Evolutionary conservation across 1,140 invertebrate genomes (phyloP).

Genomic region (Polypedilum pembai): DNA sequence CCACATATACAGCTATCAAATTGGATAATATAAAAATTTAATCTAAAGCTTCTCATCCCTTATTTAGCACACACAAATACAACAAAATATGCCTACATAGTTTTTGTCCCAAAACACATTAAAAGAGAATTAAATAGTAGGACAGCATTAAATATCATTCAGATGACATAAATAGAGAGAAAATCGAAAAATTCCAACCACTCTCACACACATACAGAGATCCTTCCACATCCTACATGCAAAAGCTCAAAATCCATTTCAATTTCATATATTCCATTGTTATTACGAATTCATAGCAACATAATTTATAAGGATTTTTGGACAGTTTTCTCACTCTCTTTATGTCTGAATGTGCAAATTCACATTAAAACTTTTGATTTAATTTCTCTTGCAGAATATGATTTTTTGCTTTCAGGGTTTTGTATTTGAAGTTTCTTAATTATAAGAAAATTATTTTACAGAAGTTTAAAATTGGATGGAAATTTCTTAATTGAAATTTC

Average conservation of each 20-base stretch:
- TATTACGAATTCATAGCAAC: conserved; percentile 18
- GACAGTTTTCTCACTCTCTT: neutral
- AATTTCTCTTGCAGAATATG: neutral
- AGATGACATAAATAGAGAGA: too few species aligned
- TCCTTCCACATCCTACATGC: neutral
- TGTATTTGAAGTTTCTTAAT: too few species aligned
- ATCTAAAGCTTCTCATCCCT: too few species aligned
- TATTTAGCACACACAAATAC: too few species aligned
- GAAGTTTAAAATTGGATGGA: too few species aligned
- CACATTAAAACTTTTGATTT: neutral
- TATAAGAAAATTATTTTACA: too few species aligned
- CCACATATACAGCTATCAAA: too few species aligned
- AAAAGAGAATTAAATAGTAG: neutral
- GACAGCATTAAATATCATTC: neutral
- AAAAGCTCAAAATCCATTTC: neutral
- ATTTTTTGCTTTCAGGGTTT: neutral
- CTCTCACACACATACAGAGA: neutral
- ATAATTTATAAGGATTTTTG: conserved; percentile 19
- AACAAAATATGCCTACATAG: too few species aligned
- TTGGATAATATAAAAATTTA: too few species aligned
- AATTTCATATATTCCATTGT: neutral
- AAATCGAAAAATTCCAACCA: neutral
- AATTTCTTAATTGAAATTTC: too few species aligned
- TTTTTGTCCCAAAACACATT: too few species aligned
- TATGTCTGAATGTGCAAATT: neutral